Evolutionary conservation across 2,113 vertebrate species (phyloP).

Genomic region (Myotis lucifugus): DNA sequence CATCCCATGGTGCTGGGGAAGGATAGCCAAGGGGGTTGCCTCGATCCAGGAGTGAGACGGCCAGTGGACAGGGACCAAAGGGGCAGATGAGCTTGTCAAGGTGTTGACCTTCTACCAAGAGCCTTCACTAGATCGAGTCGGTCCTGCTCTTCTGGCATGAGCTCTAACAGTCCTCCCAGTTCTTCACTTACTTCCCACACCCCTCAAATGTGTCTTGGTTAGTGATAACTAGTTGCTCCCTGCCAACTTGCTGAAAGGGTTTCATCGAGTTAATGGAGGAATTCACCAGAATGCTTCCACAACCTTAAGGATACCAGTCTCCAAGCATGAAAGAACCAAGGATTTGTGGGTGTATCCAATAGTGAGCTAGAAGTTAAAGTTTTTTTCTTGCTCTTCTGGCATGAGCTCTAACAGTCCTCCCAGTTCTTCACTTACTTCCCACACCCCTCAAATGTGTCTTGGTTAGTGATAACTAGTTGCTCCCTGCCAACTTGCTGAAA

Average conservation of each 20-base stretch:
- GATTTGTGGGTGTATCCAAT: not conserved
- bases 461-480: not conserved
- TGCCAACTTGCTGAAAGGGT: not conserved
- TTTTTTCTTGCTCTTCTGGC: not conserved
- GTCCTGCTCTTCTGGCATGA: not conserved
- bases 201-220: not conserved
- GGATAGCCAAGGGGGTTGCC: not conserved
- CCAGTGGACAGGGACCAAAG: not conserved
- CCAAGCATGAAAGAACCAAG: not conserved
- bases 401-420: not conserved
- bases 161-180: not conserved
- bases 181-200: not conserved
- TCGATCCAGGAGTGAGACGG: not conserved
- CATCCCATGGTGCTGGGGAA: not conserved
- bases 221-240: not conserved
- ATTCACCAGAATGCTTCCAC: not conserved
- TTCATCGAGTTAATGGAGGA: not conserved
- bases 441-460: not conserved
- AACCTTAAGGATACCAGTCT: not conserved
- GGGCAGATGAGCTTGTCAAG: not conserved
- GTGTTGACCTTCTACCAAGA: not conserved
- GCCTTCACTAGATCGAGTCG: not conserved
- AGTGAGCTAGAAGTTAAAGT: constrained; percentile 1
- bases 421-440: not conserved
- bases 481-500: not conserved